Evolutionary conservation across 1,140 invertebrate species (phyloP), one percentile per base, ranked within the genome.

Genomic region (Drosophila nannoptera): DNA sequence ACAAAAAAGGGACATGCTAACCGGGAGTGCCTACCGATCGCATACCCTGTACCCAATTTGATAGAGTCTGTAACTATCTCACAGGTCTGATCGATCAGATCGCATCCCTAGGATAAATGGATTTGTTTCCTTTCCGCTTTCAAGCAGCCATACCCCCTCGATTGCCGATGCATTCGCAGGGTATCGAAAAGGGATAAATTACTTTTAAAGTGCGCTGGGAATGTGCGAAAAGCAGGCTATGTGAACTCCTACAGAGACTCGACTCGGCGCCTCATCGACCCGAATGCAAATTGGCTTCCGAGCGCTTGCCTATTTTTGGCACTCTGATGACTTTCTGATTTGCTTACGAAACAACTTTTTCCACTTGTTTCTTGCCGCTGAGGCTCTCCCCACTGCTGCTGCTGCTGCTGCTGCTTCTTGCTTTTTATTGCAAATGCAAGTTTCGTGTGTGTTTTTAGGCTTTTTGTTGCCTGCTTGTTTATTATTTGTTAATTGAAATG

Each of bases 401-500:
- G n/a, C n/a, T n/a, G n/a, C n/a, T n/a, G n/a, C n/a, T n/a, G n/a
- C n/a, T n/a, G n/a, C n/a, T 14, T 36, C 7, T n/a, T n/a, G 12
- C 11, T 49, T 46, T 5, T 38, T 29, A 7, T 38, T 53, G 22
- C 8, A 6, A 31, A 6, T 49, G 42, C 55, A 66, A 70, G 48
- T 71, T 67, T 66, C 14, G n/a, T 36, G n/a, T 36, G n/a, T 46
- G 69, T 61, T 63, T 54, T 81, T 50, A 56, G 81, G 76, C 71
- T 76, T 86, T 71, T 72, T 82, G 59, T 73, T 81, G 73, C 58
- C 78, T 63, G 49, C 65, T 78, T 84, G 76, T 84, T 80, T 86
- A 84, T 84, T 84, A 84, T 84, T 84, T 84, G 80, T 86, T 86
- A 84, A 84, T 84, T 84, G 80, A 84, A 86, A 77, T 84, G 80